Base-by-base conservation (phyloP, 1,140 invertebrate genomes). In the Drosophila sucinea region DNA sequence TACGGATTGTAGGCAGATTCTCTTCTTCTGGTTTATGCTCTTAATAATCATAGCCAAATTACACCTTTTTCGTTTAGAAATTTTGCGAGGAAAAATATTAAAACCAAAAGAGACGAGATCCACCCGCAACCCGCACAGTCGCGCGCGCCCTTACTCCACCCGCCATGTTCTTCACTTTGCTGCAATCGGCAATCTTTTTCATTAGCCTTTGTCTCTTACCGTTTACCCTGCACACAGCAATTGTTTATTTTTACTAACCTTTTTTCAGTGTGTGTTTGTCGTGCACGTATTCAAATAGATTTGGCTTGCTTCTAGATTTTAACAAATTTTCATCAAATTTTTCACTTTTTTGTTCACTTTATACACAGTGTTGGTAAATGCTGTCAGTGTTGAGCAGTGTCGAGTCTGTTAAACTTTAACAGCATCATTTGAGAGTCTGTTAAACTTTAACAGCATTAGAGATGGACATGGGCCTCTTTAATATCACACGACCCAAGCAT, bases 271-370 rank as follows among this genome's bases (percentile, higher is more conserved):
- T 51, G 23, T 27, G 8, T 51, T 27, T 51, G 7, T 27, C 25
- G 25, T 6, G 44, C 44, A 7, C 8, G 44, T 51, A 51, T 51
- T 51, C 44, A 51, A 51, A 1, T 51, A 51, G 23, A 51, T 51
- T 51, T 27, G 7, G 6, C 8, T 27, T 25, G 44, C 8, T 51
- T 27, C 44, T 27, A 51, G 57, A 60, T 74, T 72, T 77, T 67
- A 51, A 51, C 23, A 27, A 51, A 51, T 51, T 51, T 51, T 51
- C 44, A 51, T 51, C 25, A 25, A 51, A 27, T 51, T 51, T 51
- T 27, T 51, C 44, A 51, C 25, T 61, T 61, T 61, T 65, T 32
- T 63, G 56, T 38, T 64, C 67, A 60, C 62, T 66, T 51, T 51
- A 25, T 51, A 27, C 7, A 51, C 44, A 51, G 44, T 51, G 44